Evolutionary conservation across 2,113 vertebrate genomes (phyloP).

Genomic region (Perca schrenkii): DNA sequence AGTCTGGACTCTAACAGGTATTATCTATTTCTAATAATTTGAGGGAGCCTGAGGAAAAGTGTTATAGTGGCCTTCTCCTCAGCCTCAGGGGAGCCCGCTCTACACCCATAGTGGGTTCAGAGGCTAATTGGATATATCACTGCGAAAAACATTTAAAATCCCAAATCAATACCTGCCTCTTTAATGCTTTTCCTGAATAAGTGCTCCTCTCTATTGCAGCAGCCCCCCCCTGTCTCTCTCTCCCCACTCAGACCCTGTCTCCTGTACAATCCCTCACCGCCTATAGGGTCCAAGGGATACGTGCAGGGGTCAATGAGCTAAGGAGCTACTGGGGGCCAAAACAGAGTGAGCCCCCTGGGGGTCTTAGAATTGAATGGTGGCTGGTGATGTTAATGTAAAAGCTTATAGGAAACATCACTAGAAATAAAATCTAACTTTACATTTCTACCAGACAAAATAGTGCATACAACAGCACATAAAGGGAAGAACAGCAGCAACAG

Average conservation of each 20-base stretch:
- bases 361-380: constrained; percentile 70
- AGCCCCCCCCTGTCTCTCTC: constrained; percentile 16
- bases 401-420: constrained; percentile 54
- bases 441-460: constrained; percentile 36
- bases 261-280: constrained; percentile 72
- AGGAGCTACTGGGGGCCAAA: constrained; percentile 65
- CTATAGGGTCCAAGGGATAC: constrained; percentile 70
- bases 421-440: constrained; percentile 54
- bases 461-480: constrained; percentile 21
- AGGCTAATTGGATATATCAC: constrained; percentile 86
- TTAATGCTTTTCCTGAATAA: constrained; percentile 85
- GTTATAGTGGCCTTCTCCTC: constrained; percentile 49
- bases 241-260: constrained; percentile 58
- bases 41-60: constrained; percentile 56
- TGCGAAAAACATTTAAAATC: constrained; percentile 85
- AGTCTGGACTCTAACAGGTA: constrained; percentile 70
- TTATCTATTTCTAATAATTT: constrained; percentile 70
- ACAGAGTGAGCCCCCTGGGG: constrained; percentile 69
- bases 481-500: constrained; percentile 40
- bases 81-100: constrained; percentile 70
- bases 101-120: constrained; percentile 82
- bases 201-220: constrained; percentile 75
- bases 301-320: constrained; percentile 74
- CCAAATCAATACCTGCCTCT: constrained; percentile 85
- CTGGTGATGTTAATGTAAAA: constrained; percentile 61